These are phyloP conservation scores for Amphiprion percula DNA, from an alignment of 2,113 vertebrate species.

Conservation along the genomic window DNA sequence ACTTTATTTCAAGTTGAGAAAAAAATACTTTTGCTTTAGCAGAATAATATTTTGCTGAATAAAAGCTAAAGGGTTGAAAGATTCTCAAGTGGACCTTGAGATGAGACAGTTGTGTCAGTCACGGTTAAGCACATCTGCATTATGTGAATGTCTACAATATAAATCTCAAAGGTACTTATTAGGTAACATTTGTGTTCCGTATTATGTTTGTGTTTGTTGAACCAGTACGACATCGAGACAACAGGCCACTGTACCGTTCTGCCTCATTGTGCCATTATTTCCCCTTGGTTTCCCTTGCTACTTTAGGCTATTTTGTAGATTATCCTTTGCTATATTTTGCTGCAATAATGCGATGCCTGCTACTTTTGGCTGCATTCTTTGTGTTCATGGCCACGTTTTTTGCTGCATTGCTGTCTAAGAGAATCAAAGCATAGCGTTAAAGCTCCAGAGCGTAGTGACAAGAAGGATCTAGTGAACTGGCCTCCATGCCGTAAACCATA, in stretches of 20 bases:
- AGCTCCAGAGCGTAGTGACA: conserved; percentile 17
- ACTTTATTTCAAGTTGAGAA: too few species aligned
- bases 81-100: too few species aligned
- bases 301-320: neutral
- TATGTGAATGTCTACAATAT: too few species aligned
- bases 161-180: neutral
- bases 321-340: conserved; percentile 4
- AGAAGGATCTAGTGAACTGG: conserved; percentile 3
- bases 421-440: conserved; percentile 38
- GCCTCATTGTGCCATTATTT: conserved; percentile 5
- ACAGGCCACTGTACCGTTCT: conserved; percentile 5
- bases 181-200: neutral
- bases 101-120: too few species aligned
- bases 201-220: conserved; percentile 2
- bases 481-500: conserved; percentile 1
- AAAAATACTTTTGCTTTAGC: too few species aligned
- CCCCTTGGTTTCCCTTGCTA: neutral
- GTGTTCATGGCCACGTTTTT: neutral
- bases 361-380: conserved; percentile 1
- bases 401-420: conserved; percentile 11
- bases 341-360: conserved; percentile 20
- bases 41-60: too few species aligned
- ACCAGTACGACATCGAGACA: neutral
- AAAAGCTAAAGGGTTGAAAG: too few species aligned
- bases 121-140: too few species aligned